Base-by-base conservation (phyloP, 2,888 invertebrate species). In the Calameuta pallipes region DNA sequence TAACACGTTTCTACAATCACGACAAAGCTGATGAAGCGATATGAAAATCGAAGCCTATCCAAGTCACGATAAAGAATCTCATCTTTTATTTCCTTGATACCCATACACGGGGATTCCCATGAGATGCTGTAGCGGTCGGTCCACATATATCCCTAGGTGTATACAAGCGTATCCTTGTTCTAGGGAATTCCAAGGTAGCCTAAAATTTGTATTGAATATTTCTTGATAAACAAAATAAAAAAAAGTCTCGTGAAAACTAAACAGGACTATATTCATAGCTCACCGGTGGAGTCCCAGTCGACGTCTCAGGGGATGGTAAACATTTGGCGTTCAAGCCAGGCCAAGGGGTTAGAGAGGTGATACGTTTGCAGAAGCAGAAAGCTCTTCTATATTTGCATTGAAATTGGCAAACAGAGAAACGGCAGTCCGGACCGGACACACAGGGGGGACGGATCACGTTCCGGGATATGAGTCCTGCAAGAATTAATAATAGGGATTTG, bases 371-470 rank as follows among this genome's bases (percentile, higher is more conserved):
- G 81, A 82, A 83, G 79, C 81, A 77, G 79, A 80, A 84, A 86
- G 84, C 83, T 85, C 82, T 85, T 81, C 80, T 80, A 82, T 87
- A 88, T 88, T 87, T 88, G 88, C 88, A 86, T 87, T 86, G 85
- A 87, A 88, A 87, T 87, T 87, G 86, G 87, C 86, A 87, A 86
- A 87, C 85, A 86, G 79, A 76, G 74, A 34, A 71, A 31, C 71
- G 71, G 31, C 31, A 71, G 71, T 12, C 71, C 31, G 71, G 34
- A 34, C 71, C 71, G 71, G 71, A 34, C 71, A 71, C 31, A 23
- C 69, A 4, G 36, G 36, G 36, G 36, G 31, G 71, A 4, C 3
- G 31, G 33, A 13, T 34, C 33, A 71, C 71, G 71, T 34, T 71
- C 71, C 9, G 15, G 71, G 31, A 23, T 71, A 71, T 34, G 71